Conservation (phyloP, 2,888 invertebrate genomes). For the Augochlorella aurata region DNA sequence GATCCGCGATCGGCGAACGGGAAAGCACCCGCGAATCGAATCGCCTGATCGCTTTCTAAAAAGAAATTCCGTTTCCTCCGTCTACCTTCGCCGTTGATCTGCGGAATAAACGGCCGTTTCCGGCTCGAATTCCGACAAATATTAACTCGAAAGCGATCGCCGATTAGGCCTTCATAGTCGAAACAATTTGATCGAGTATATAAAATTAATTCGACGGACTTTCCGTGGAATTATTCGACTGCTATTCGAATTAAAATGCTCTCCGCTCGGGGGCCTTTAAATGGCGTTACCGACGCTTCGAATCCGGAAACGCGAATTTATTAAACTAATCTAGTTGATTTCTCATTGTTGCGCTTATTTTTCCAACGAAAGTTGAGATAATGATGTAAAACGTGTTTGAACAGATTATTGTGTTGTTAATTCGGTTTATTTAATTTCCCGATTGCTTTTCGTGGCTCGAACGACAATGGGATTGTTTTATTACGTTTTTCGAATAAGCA, state of each 20-base stretch:
- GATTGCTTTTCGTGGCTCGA: too few species aligned
- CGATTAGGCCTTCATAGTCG: not conserved
- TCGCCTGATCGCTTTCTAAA: constrained; percentile 51
- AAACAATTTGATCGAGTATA: not conserved
- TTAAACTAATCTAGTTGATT: not conserved
- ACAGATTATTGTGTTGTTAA: too few species aligned
- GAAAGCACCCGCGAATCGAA: constrained; percentile 60
- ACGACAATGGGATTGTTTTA: too few species aligned
- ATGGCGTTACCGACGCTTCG: not conserved
- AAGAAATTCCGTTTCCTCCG: constrained; percentile 45
- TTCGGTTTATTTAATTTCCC: too few species aligned
- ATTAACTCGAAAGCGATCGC: not conserved
- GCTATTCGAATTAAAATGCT: not conserved
- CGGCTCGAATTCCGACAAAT: not conserved
- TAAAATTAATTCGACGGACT: not conserved
- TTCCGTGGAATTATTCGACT: not conserved
- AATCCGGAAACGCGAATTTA: not conserved
- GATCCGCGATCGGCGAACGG: constrained; percentile 31
- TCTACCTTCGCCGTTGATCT: not conserved
- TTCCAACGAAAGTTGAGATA: too few species aligned
- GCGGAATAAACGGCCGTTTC: not conserved
- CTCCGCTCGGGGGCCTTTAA: not conserved
- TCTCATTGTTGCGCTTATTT: not conserved
- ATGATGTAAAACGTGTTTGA: too few species aligned
- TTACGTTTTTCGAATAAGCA: too few species aligned